Evolutionary conservation across 2,797 vertebrate genomes (phyloP), one percentile per base, ranked within the genome.

Genomic region (Setipinna tenuifilis): DNA sequence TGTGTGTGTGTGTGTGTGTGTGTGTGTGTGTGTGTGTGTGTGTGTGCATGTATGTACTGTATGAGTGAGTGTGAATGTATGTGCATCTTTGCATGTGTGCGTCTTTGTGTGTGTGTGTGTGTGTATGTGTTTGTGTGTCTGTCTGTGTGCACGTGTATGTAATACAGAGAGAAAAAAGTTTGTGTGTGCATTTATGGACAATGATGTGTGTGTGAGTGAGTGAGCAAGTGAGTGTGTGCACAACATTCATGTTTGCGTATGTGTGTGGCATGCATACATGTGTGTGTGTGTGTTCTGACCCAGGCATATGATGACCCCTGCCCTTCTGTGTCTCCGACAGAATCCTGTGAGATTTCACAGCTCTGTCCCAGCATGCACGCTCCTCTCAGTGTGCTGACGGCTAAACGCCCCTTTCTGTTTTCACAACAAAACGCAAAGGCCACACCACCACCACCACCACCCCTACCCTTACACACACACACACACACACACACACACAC

Each of bases 281-380:
- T 59, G 58, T 59, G 58, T 59, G 19, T 59, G 4, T 11, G 11
- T 19, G 68, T 75, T 16, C 14, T 75, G 68, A 65, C 62, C 62
- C 62, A 12, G 62, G 23, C 62, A 23, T 65, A 25, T 65, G 62
- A 14, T 4, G 62, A 65, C 62, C 62, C 23, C 62, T 65, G 62
- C 23, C 62, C 62, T 80, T 4, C 62, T 2, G 23, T 65, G 62
- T 65, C 62, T 28, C 62, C 23, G 10, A 65, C 62, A 65, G 23
- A 65, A 28, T 9, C 46, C 25, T 65, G 46, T 65, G 21, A 68
- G 58, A 65, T 82, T 85, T 82, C 58, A 65, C 80, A 85, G 78
- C 78, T 82, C 78, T 44, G 58, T 21, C 75, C 44, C 16, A 82
- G 84, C 28, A 68, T 6, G 59, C 23, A 65, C 23, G 62, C 23